phyloP scores from a whole-genome alignment of 2,888 invertebrate species.

The Phasia obesa region DNA sequence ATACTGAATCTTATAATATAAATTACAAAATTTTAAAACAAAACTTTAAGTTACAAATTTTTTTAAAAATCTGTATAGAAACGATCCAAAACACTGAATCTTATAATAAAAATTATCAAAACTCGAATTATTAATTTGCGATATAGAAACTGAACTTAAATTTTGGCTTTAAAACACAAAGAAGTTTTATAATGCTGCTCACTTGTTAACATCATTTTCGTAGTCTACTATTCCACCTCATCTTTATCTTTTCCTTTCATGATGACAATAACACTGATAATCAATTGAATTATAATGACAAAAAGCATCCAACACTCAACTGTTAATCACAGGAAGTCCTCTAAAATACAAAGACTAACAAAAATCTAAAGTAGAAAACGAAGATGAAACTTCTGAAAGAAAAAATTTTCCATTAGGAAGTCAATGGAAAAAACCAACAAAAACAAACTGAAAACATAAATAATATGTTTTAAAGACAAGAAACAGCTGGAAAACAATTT shows the following conservation, averaged over 20 bases:
- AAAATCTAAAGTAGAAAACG: constrained; percentile 1
- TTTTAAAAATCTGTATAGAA: too few relatives aligned
- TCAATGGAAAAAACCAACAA: background rate
- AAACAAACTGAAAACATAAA: background rate
- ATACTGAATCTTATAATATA: too few relatives aligned
- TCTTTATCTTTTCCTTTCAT: background rate
- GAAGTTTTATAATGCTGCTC: background rate
- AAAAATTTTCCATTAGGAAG: background rate
- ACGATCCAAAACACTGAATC: too few relatives aligned
- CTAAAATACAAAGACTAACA: constrained; percentile 20
- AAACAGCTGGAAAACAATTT: constrained; percentile 68
- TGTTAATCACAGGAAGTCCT: constrained; percentile 50
- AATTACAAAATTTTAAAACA: too few relatives aligned
- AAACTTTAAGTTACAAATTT: too few relatives aligned
- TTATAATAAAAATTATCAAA: too few relatives aligned
- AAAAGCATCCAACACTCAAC: constrained; percentile 31
- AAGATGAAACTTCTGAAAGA: too few relatives aligned
- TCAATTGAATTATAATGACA: constrained; percentile 53
- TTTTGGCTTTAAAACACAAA: too few relatives aligned
- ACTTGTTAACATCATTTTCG: background rate
- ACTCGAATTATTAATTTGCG: too few relatives aligned
- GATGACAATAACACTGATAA: constrained; percentile 7
- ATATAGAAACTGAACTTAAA: too few relatives aligned
- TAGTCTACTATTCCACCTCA: background rate
- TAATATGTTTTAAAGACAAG: constrained; percentile 39